Conservation (phyloP, 2,113 vertebrate genomes). For the Chrysochloris asiatica region DNA sequence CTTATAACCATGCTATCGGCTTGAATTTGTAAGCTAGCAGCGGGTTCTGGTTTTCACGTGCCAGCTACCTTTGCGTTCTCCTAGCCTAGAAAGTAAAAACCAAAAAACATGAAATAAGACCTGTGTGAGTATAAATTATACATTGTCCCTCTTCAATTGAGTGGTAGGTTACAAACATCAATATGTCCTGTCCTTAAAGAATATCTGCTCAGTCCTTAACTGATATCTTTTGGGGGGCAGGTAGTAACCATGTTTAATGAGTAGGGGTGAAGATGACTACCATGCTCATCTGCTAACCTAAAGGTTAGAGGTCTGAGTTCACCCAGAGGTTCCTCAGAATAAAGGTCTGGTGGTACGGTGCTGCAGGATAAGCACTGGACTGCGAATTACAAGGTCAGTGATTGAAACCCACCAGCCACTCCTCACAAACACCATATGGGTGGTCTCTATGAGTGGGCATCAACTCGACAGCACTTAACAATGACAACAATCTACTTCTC, state of each 20-base stretch:
- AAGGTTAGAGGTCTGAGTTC: not conserved
- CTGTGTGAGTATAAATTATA: not conserved
- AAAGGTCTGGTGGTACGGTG: not conserved
- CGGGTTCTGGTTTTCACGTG: not conserved
- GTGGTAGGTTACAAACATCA: slow-evolving; percentile 4
- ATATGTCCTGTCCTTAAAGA: not conserved
- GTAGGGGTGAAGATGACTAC: not conserved
- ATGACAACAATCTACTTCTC: not conserved
- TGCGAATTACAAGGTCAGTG: too few species aligned
- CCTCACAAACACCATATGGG: too few species aligned
- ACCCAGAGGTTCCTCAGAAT: not conserved
- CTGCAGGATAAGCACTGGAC: too few species aligned
- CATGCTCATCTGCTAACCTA: not conserved
- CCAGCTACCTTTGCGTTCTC: not conserved
- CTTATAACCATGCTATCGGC: not conserved
- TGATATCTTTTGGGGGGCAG: not conserved
- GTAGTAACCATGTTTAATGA: not conserved
- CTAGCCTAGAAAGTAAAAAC: not conserved
- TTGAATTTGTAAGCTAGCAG: not conserved
- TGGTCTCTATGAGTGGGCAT: too few species aligned
- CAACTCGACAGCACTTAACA: too few species aligned
- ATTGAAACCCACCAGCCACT: too few species aligned
- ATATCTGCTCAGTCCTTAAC: not conserved
- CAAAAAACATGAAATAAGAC: not conserved
- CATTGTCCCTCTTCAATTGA: not conserved